Evolutionary conservation across 2,888 invertebrate genomes (phyloP).

Genomic region (Lasioglossum leucozonium): DNA sequence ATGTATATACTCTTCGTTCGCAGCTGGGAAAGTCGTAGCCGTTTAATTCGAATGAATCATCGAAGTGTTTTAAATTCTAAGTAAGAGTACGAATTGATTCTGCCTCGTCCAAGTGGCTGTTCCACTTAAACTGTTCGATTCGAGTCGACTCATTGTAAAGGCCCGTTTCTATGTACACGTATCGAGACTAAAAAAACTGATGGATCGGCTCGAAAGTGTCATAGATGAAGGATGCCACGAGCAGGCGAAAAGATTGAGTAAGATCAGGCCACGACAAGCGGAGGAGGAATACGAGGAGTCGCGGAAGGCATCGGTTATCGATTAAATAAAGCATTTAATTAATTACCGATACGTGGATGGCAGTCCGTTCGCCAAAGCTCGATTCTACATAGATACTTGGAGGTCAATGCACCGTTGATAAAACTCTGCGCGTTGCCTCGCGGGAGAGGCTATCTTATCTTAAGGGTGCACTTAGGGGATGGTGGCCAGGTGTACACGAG

Average conservation of each 20-base stretch:
- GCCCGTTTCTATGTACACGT: not conserved
- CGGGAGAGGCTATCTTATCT: constrained; percentile 16
- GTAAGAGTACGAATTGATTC: not conserved
- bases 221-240: too few relatives aligned
- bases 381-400: not conserved
- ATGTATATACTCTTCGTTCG: too few relatives aligned
- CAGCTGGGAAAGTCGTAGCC: too few relatives aligned
- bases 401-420: not conserved
- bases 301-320: too few relatives aligned
- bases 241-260: too few relatives aligned
- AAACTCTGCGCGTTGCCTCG: not conserved
- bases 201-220: too few relatives aligned
- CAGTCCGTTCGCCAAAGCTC: too few relatives aligned
- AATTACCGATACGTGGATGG: too few relatives aligned
- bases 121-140: not conserved
- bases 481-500: constrained; percentile 54
- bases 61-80: not conserved
- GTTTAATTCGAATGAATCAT: not conserved
- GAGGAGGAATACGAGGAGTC: too few relatives aligned
- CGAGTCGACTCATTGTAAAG: not conserved
- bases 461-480: constrained; percentile 40
- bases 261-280: too few relatives aligned
- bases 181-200: too few relatives aligned
- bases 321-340: too few relatives aligned
- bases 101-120: not conserved